Conservation (phyloP, 2,888 invertebrate genomes). For the Polyommatus iphigenia region DNA sequence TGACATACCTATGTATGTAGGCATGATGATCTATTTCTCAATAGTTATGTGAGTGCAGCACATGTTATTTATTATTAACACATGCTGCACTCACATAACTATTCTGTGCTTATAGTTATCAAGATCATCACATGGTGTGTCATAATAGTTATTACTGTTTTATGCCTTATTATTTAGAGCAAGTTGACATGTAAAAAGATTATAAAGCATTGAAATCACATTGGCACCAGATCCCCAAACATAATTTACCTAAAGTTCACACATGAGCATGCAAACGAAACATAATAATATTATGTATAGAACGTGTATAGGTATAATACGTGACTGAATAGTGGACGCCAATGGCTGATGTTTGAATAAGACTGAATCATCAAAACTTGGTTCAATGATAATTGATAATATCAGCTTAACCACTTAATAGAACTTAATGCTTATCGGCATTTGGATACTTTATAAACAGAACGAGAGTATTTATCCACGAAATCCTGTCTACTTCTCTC, state of each 20-base stretch:
- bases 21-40: neutral
- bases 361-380: slow-evolving; percentile 33
- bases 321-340: slow-evolving; percentile 54
- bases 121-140: neutral
- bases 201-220: slow-evolving; percentile 5
- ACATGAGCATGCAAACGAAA: slow-evolving; percentile 24
- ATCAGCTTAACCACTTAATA: neutral
- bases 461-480: neutral
- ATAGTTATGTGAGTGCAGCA: too few relatives aligned
- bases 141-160: neutral
- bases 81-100: too few relatives aligned
- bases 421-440: neutral
- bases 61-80: too few relatives aligned
- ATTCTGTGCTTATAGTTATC: neutral
- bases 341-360: slow-evolving; percentile 44
- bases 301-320: slow-evolving; percentile 43
- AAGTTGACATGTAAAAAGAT: neutral
- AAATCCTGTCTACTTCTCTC: neutral
- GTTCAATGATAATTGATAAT: neutral
- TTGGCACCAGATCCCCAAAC: slow-evolving; percentile 38
- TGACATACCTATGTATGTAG: neutral
- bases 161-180: neutral
- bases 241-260: slow-evolving; percentile 22
- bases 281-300: slow-evolving; percentile 36
- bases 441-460: slow-evolving; percentile 18